Base-by-base conservation (phyloP, 2,113 vertebrate genomes). In the Lophochroa leadbeateri region DNA sequence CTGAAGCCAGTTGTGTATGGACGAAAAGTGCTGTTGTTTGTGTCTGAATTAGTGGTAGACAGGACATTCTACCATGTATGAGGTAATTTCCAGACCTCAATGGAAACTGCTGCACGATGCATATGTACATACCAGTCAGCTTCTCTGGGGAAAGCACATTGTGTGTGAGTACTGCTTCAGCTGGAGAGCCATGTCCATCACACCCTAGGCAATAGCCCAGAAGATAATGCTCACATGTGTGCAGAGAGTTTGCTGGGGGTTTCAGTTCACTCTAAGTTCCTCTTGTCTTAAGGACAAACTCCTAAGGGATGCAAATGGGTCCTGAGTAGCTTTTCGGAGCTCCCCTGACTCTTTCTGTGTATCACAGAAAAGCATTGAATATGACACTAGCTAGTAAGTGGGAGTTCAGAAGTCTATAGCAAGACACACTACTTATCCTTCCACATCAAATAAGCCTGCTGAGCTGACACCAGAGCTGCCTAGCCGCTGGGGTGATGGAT, bases 71-170 rank as follows among this genome's bases (percentile, higher is more conserved):
- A 27, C 27, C 11, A 12, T 5, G 7, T 47, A 13, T 13, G 39
- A 65, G 27, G 50, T 49, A 5, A 71, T 57, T 71, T 71, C 50
- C 17, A 71, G 41, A 41, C 33, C 27, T 49, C 55, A 43, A 17
- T 17, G n/a, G 47, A 64, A 88, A 58, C 25, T 47, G 17, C 63
- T 81, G 46, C 28, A 65, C 43, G 63, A 15, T 55, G 44, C 2
- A 2, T 23, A 3, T 2, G 7, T 4, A 11, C 2, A 2, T 44
- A 10, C 8, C 55, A n/a, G 3, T 2, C 35, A 50, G 6, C 25
- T 47, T 46, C 21, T 74, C 39, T 33, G 79, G 15, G 28, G n/a
- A 75, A 72, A 58, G n/a, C n/a, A 20, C 5, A 2, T 6, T 43
- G 9, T 46, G 35, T 33, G 18, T 12, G 69, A 84, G 17, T 7